Base-by-base conservation (phyloP, 2,888 invertebrate species). In the Miltochrista miniata region DNA sequence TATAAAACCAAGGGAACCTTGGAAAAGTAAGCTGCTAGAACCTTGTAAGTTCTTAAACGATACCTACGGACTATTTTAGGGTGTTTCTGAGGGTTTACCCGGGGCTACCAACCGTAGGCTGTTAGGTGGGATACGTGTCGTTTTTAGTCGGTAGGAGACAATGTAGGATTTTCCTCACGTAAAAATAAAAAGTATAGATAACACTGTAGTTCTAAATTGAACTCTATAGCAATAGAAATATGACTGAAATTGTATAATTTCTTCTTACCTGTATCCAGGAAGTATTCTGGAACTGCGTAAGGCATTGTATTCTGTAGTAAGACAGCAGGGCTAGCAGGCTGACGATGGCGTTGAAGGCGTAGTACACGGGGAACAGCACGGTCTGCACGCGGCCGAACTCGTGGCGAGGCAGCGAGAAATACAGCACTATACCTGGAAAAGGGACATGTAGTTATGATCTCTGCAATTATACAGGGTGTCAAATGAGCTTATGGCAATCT, bases 361-460 rank as follows among this genome's bases (percentile, higher is more conserved):
- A 97, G 87, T 97, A 97, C 72, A 95, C 95, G 1, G 98, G 98
- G 82, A 98, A 98, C 51, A 98, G 89, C 36, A 96, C 94, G 57
- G 96, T 95, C 82, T 98, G 98, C 12, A 98, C 96, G 67, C 95
- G 94, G 0, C 97, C 97, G 83, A 98, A 98, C 61, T 95, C 95
- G 72, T 97, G 97, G 13, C 98, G 94, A 0, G 97, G 97, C 61
- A 98, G 90, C 7, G 95, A 94, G 88, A 97, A 97, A 87, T 96
- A 98, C 48, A 98, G 92, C 49, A 97, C 95, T 46, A 98, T 87
- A 61, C 98, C 98, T 96, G 49, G 59, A 56, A 51, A 41, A 56
- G 50, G 31, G 13, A 49, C 0, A 34, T 0, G 2, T 1, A 5
- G 11, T 33, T 43, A 18, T 44, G 54, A 85, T 85, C 15, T 51